phyloP scores from a whole-genome alignment of 2,797 vertebrate genomes.

The Oceanodroma leucorhoa region DNA sequence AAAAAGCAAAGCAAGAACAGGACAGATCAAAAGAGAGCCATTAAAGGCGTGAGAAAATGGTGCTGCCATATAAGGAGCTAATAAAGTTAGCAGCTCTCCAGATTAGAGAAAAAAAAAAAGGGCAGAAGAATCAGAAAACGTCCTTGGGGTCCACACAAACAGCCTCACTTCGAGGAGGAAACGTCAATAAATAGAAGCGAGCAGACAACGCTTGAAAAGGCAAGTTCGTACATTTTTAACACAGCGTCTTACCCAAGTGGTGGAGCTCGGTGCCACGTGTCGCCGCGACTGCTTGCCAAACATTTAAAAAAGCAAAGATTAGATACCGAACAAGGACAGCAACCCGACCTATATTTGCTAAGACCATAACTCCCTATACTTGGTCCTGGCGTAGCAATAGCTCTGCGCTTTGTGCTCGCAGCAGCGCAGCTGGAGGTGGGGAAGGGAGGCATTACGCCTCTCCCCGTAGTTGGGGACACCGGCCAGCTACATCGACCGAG shows the following conservation, averaged over 20 bases:
- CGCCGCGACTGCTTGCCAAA: fast-evolving
- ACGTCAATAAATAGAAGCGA: not conserved
- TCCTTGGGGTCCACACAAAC: not conserved
- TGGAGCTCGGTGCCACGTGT: not conserved
- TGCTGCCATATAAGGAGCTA: constrained; percentile 40
- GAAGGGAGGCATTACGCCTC: not conserved
- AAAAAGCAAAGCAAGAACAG: not conserved
- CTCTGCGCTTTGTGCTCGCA: not conserved
- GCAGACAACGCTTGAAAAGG: not conserved
- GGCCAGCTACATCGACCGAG: fast-evolving
- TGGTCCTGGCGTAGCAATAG: not conserved
- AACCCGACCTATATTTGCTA: not conserved
- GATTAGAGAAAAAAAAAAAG: not conserved
- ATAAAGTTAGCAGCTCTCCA: constrained; percentile 35
- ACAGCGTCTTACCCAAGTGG: fast-evolving
- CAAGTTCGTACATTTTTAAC: not conserved
- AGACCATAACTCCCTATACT: fast-evolving
- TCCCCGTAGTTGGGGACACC: not conserved
- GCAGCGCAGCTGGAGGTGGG: not conserved
- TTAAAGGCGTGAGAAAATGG: constrained; percentile 46
- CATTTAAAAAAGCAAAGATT: not conserved
- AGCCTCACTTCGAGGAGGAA: not conserved
- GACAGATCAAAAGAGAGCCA: constrained; percentile 42
- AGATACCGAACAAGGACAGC: not conserved
- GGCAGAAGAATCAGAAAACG: not conserved